Conservation (phyloP, 23 tunicate genomes). For the Phallusia fumigata region DNA sequence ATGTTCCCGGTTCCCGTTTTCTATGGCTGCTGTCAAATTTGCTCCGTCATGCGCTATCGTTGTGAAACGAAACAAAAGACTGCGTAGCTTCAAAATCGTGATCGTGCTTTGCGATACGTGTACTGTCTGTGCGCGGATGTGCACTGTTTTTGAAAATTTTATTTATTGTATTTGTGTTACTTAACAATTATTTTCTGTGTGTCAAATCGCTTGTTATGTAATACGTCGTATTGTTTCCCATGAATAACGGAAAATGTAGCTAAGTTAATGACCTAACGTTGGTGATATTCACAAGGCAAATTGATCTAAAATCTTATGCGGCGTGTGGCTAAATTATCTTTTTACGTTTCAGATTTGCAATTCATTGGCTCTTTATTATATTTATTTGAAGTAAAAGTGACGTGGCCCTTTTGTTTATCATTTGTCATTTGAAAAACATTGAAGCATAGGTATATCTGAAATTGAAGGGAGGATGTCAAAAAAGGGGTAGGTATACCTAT, state of each 20-base stretch:
- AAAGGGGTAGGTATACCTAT: background rate
- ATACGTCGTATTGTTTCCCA: too few species aligned
- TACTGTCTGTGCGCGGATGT: background rate
- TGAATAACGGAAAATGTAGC: too few species aligned
- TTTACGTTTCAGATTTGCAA: too few species aligned
- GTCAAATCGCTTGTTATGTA: background rate
- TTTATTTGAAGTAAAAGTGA: too few species aligned
- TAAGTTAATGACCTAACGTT: too few species aligned
- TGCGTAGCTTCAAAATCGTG: constrained; percentile 8
- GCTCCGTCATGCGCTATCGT: constrained; percentile 4
- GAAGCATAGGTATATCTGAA: background rate
- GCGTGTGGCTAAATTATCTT: too few species aligned
- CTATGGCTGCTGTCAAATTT: background rate
- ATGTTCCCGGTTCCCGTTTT: background rate
- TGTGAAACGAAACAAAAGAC: constrained; percentile 10
- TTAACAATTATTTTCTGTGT: background rate
- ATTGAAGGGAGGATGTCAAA: background rate
- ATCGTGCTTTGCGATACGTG: background rate
- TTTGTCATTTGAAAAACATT: background rate
- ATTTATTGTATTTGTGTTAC: too few species aligned
- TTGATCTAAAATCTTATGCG: too few species aligned
- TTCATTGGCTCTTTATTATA: too few species aligned
- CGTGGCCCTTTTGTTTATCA: background rate
- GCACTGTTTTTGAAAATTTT: background rate
- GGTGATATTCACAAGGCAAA: too few species aligned